Conservation (phyloP, 2,113 vertebrate genomes). For the Perccottus glenii region DNA sequence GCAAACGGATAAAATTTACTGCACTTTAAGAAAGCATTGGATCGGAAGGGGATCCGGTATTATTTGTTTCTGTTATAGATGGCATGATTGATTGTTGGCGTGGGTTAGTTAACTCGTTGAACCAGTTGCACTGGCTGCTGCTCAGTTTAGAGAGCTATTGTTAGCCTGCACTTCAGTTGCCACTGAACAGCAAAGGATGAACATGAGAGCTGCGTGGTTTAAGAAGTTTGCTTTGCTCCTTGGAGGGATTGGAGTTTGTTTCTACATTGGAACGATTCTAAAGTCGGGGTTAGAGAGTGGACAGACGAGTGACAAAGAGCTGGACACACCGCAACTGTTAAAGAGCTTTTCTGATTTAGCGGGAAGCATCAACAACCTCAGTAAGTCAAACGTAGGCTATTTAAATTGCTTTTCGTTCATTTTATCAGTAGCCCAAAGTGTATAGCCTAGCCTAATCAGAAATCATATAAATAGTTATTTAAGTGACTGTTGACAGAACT, state of each 20-base stretch:
- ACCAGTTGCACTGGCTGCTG: not conserved
- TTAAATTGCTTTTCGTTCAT: no score
- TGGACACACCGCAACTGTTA: accelerated
- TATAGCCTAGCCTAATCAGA: no score
- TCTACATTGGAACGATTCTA: not conserved
- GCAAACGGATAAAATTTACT: no score
- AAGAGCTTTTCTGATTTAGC: conserved; percentile 15
- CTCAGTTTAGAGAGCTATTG: no score
- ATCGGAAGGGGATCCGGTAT: no score
- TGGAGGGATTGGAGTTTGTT: not conserved
- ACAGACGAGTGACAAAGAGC: accelerated
- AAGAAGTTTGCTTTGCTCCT: not conserved
- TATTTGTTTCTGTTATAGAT: no score
- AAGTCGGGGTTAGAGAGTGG: accelerated
- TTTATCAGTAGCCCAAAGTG: no score
- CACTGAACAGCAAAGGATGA: not conserved
- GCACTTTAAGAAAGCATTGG: no score
- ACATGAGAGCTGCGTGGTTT: not conserved
- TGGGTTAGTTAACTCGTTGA: no score
- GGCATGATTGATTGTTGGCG: no score
- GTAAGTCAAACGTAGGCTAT: conserved; percentile 46
- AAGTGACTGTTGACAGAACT: no score
- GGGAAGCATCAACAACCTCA: conserved; percentile 9
- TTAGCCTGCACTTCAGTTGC: not conserved
- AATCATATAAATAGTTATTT: no score